Percentiles rank a stretch among this genome's conserved stretches.
phyloP scores from a whole-genome alignment of 2,113 vertebrate species.

The Gadus chalcogrammus region DNA sequence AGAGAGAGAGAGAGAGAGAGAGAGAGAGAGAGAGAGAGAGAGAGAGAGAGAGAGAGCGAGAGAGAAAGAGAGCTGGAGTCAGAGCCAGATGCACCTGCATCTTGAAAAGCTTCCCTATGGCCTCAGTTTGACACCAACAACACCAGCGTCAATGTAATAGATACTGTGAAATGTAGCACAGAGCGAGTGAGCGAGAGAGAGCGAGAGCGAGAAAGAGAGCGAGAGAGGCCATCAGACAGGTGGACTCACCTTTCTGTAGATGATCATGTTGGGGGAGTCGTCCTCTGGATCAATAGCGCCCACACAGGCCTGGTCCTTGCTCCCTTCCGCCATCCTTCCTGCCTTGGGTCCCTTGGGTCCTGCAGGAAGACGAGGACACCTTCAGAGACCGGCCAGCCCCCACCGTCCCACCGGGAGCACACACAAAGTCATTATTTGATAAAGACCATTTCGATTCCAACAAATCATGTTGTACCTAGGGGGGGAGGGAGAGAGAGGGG shows the following conservation, averaged over 20 bases:
- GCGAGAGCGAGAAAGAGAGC: slow-evolving; percentile 3
- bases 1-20: too few species aligned
- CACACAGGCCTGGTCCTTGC: slow-evolving; percentile 71
- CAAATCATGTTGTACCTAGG: slow-evolving; percentile 8
- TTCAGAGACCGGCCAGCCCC: not conserved
- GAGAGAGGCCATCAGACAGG: not conserved
- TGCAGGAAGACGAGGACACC: slow-evolving; percentile 4
- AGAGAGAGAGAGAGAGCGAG: too few species aligned
- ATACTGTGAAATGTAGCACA: slow-evolving; percentile 37
- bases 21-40: too few species aligned
- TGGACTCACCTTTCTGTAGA: slow-evolving; percentile 90
- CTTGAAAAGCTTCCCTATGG: slow-evolving; percentile 33
- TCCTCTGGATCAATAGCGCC: slow-evolving; percentile 82
- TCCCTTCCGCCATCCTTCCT: slow-evolving; percentile 83
- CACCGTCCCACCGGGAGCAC: not conserved
- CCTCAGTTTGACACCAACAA: slow-evolving; percentile 30
- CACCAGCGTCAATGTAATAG: slow-evolving; percentile 12
- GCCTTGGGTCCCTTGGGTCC: slow-evolving; percentile 74
- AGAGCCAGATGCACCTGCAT: not conserved
- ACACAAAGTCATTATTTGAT: slow-evolving; percentile 27
- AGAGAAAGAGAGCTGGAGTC: not conserved
- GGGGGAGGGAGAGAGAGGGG: not conserved
- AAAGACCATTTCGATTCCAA: slow-evolving; percentile 30
- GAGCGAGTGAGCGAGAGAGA: slow-evolving; percentile 26
- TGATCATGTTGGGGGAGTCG: slow-evolving; percentile 94